Evolutionary conservation across 2,888 invertebrate genomes (phyloP).

Genomic region (Resseliella maxima): DNA sequence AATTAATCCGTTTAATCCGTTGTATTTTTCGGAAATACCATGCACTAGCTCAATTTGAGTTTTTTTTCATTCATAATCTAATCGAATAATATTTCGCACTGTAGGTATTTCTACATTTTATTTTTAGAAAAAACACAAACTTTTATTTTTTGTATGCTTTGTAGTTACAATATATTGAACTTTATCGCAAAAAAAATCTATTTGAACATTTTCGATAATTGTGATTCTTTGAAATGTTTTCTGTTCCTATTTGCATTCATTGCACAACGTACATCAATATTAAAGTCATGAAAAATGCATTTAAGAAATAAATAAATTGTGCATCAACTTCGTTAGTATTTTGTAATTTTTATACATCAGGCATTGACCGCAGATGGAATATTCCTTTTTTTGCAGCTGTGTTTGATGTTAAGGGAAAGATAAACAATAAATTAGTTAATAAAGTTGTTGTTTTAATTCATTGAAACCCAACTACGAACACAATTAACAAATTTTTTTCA

Average conservation of each 20-base stretch:
- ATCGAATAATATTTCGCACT: background rate
- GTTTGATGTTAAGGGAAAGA: conserved; percentile 4
- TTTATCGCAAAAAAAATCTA: no score
- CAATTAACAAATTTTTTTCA: background rate
- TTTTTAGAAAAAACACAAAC: no score
- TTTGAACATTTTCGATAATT: no score
- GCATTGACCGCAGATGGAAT: background rate
- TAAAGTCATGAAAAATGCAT: background rate
- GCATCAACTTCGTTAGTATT: background rate
- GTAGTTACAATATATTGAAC: no score
- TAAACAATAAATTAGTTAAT: conserved; percentile 37
- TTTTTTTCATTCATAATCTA: background rate
- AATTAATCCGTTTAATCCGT: conserved; percentile 54
- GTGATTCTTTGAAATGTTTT: background rate
- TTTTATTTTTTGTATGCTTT: no score
- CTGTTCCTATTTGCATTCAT: background rate
- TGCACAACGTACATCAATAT: background rate
- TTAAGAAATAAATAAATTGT: background rate
- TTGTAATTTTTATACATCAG: background rate
- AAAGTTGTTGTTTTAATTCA: background rate
- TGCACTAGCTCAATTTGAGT: no score
- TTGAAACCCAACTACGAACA: background rate
- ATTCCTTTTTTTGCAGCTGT: background rate
- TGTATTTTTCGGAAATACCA: background rate
- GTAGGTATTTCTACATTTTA: background rate